phyloP scores from a whole-genome alignment of 37 sponge, comb jelly and placozoan genomes.

The Beroe ovata region DNA sequence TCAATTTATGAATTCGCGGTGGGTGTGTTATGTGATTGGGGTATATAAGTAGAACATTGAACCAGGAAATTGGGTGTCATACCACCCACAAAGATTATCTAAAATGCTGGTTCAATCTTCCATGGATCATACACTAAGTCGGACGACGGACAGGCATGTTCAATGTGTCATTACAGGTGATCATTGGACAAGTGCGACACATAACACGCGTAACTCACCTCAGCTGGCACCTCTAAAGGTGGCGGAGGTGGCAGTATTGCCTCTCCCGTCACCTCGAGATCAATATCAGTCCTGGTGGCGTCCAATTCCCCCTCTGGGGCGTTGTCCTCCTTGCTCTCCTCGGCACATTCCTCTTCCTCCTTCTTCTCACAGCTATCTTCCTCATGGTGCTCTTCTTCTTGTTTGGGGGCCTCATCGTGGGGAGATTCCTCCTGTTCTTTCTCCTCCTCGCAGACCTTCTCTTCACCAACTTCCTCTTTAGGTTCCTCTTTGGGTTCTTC shows the following conservation, averaged over 20 bases:
- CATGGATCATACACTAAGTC: too few relatives aligned
- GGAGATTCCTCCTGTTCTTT: neutral
- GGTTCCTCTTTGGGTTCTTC: neutral
- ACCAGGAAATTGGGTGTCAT: too few relatives aligned
- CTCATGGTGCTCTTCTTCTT: too few relatives aligned
- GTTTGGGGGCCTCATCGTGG: too few relatives aligned
- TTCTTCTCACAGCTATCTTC: neutral
- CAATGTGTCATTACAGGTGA: too few relatives aligned
- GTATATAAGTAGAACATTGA: too few relatives aligned
- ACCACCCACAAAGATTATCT: too few relatives aligned
- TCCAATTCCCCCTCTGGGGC: neutral
- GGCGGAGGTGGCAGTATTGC: conserved; percentile 60
- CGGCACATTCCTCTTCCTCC: neutral
- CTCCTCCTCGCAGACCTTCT: neutral
- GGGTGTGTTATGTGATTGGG: too few relatives aligned
- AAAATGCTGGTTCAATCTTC: too few relatives aligned
- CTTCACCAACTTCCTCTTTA: neutral
- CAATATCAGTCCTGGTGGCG: neutral
- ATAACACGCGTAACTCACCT: conserved; percentile 2
- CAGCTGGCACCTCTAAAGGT: conserved; percentile 21
- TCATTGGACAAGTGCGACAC: too few relatives aligned
- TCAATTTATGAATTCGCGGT: too few relatives aligned
- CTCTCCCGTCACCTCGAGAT: conserved; percentile 24
- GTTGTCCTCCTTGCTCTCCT: neutral
- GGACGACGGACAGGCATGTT: too few relatives aligned